Evolutionary conservation across 2,888 invertebrate species (phyloP), one percentile per base, ranked within the genome.

Genomic region (Nebria salina): DNA sequence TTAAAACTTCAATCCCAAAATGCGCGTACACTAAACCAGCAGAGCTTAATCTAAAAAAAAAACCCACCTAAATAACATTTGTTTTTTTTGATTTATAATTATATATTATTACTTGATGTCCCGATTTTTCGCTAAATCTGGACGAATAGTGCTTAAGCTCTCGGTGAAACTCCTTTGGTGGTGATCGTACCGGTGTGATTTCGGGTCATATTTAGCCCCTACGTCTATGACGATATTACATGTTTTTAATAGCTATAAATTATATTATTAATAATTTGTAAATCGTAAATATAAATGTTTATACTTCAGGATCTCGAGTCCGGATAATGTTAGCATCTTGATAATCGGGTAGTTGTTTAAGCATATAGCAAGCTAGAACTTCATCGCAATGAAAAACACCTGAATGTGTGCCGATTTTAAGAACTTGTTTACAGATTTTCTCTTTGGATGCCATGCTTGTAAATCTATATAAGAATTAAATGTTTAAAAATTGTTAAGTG

Each of bases 191-290:
- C 95, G 91, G 83, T 94, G 92, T 82, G 88, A 93, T 0, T 90
- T 89, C 78, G 94, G 95, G 88, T 98, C 93, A 88, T 95, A 99
- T 15, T 92, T 92, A 0, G 93, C 95, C 2, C 99, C 99, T 4
- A 99, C 98, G 90, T 99, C 99, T 0, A 99, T 95, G 0, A 99
- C 97, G 84, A 99, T 93, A 86, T 98, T 97, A 89, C 98, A 98
- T 1, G 92, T 91, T 0, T 93, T 92, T 77, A 99, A 90, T 83
- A 93, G 81, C 89, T 89, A 78, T 8, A 83, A 82, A 20, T 54
- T 20, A 64, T 3, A 73, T 34, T 9, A 76, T 66, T 1, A 64
- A 42, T 26, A 64, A 26, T 15, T 34, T 34, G 68, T 66, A 20
- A 13, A 15, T 4, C 4, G 1, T 25, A 11, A 66, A 66, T 25